phyloP scores from a whole-genome alignment of 2,797 vertebrate species.

The Anguilla anguilla region DNA sequence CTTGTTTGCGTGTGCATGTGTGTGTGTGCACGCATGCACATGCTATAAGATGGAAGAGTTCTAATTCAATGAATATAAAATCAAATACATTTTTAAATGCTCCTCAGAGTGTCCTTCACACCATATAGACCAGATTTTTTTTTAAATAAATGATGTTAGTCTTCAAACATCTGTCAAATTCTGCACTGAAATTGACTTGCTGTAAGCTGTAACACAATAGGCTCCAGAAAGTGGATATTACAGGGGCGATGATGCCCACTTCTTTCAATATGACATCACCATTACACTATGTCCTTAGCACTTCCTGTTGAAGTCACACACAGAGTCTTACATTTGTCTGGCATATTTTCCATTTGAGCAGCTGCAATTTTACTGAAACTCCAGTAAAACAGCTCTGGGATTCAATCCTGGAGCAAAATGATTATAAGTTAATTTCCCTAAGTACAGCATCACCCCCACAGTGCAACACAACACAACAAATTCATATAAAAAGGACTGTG shows the following conservation, averaged over 20 bases:
- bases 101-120: background rate
- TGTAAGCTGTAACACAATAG: background rate
- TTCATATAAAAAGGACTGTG: background rate
- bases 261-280: background rate
- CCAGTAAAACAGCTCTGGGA: background rate
- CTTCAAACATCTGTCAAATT: background rate
- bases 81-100: background rate
- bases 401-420: background rate
- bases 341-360: background rate
- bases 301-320: background rate
- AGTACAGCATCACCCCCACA: background rate
- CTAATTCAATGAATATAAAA: background rate
- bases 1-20: background rate
- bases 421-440: background rate
- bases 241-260: background rate
- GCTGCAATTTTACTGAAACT: background rate
- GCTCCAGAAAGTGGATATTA: background rate
- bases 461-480: background rate
- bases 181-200: background rate
- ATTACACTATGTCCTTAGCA: slow-evolving; percentile 1
- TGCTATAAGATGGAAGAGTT: too few species aligned
- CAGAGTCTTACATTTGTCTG: background rate
- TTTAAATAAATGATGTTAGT: background rate
- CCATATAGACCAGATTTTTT: background rate
- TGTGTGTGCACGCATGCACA: too few species aligned